A percentile compares a stretch with the other conserved stretches of the same genome.
Conservation (phyloP, 2,888 invertebrate genomes). For the Meloe dianella region DNA sequence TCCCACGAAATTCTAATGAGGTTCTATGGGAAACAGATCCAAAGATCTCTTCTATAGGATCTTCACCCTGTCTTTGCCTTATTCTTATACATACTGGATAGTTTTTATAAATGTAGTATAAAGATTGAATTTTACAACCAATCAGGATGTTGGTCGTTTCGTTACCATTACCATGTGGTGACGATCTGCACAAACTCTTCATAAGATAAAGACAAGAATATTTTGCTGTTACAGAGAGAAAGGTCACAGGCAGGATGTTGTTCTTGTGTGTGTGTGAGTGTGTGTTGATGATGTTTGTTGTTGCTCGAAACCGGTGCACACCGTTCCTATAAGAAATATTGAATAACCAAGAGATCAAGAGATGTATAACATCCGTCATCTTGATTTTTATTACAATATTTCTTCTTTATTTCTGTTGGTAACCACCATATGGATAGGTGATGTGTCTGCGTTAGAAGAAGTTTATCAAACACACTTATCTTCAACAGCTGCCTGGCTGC, state of each 20-base stretch:
- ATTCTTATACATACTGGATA: background rate
- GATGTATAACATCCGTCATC: background rate
- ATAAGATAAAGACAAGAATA: background rate
- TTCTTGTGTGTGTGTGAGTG: no score
- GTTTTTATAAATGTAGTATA: background rate
- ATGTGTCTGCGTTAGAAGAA: background rate
- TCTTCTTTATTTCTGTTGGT: background rate
- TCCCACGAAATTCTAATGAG: constrained; percentile 6
- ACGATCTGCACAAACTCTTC: constrained; percentile 3
- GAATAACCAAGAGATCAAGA: background rate
- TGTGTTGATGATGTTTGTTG: background rate
- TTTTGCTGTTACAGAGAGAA: background rate
- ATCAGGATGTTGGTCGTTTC: background rate
- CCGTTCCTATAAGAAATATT: background rate
- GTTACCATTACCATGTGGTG: constrained; percentile 8
- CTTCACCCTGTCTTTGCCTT: background rate
- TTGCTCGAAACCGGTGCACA: background rate
- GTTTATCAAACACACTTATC: constrained; percentile 1
- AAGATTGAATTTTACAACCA: background rate
- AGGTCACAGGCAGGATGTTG: constrained; percentile 9
- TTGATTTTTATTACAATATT: background rate
- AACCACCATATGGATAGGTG: constrained; percentile 2
- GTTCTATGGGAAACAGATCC: background rate
- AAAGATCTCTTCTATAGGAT: constrained; percentile 2
- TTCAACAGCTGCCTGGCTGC: background rate